Conservation (phyloP, 2,113 vertebrate genomes). For the Syngnathoides biaculeatus region DNA sequence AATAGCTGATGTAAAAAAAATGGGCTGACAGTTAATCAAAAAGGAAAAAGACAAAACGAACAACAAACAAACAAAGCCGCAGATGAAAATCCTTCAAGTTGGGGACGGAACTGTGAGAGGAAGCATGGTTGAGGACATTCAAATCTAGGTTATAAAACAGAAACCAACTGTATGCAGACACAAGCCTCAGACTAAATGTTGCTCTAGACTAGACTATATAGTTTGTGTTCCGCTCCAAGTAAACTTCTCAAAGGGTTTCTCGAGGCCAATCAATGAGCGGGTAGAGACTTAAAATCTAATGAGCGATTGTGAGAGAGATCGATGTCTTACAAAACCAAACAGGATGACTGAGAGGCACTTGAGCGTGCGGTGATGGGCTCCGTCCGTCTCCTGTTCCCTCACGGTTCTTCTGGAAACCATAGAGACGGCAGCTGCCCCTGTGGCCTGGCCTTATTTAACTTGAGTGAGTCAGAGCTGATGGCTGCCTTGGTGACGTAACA, state of each 20-base stretch:
- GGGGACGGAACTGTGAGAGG: not conserved
- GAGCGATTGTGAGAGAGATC: conserved; percentile 18
- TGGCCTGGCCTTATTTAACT: conserved; percentile 62
- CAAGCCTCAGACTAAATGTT: not conserved
- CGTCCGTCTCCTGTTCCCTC: conserved; percentile 52
- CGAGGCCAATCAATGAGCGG: conserved; percentile 12
- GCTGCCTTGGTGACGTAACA: conserved; percentile 48
- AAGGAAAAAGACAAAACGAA: not conserved
- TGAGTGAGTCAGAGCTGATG: conserved; percentile 60
- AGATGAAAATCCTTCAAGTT: not conserved
- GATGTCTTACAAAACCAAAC: conserved; percentile 38
- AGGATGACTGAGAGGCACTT: conserved; percentile 38
- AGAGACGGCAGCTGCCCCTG: conserved; percentile 61
- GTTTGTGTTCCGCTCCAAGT: not conserved
- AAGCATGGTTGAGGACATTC: conserved; percentile 1
- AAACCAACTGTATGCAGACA: not conserved
- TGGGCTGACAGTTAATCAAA: not conserved
- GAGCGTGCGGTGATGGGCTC: conserved; percentile 33
- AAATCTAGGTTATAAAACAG: not conserved
- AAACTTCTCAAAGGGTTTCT: not conserved
- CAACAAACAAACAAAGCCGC: not conserved
- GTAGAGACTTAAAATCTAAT: conserved; percentile 10
- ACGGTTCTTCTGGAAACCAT: conserved; percentile 62
- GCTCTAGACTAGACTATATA: not conserved
- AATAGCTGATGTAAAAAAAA: not conserved